phyloP scores from a whole-genome alignment of 1,140 invertebrate species.

The Matsumurasca onukii region DNA sequence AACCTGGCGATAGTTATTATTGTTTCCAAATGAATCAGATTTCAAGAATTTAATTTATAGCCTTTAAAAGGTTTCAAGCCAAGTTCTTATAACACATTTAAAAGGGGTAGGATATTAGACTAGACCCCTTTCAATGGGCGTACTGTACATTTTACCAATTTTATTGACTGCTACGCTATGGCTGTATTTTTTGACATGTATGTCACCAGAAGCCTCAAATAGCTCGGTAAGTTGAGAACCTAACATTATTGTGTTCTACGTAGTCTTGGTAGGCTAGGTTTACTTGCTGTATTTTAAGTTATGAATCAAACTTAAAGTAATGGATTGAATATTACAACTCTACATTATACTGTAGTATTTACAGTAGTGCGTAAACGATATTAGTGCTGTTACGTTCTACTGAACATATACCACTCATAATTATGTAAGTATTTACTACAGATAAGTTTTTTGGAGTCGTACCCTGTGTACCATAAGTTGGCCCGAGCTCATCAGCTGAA shows the following conservation, averaged over 20 bases:
- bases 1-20: no score
- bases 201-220: constrained; percentile 10
- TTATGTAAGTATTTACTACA: no score
- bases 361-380: neutral
- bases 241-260: neutral
- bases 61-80: no score
- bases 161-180: neutral
- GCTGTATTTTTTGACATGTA: constrained; percentile 14
- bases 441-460: no score
- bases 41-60: no score
- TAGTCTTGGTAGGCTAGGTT: neutral
- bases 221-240: constrained; percentile 11
- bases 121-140: no score
- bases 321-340: neutral
- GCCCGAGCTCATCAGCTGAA: no score
- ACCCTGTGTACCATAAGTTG: no score
- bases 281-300: neutral
- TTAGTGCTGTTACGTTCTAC: neutral
- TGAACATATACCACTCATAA: neutral
- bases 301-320: neutral
- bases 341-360: neutral
- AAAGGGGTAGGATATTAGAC: no score
- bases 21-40: no score
- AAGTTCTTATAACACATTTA: no score
- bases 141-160: no score